Evolutionary conservation across 2,888 invertebrate genomes (phyloP), one percentile per base, ranked within the genome.

Genomic region (Netelia melanura): DNA sequence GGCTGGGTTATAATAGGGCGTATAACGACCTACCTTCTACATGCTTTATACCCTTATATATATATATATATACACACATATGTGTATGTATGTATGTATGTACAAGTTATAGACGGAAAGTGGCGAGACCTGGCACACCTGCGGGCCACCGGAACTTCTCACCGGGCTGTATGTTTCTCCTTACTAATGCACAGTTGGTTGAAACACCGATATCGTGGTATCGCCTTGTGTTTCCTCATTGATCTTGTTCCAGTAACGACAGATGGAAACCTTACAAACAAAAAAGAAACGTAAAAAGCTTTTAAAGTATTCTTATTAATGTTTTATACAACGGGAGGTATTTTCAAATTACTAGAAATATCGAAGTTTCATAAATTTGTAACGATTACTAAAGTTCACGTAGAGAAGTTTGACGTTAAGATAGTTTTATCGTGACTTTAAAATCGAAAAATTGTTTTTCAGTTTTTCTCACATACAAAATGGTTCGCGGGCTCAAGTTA

Each of bases 91-190:
- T 17, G 17, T 17, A 2, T n/a, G 58, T 9, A 23, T 74, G 52
- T 77, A n/a, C n/a, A 67, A 64, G 11, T 44, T 71, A 30, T 54
- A 54, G 62, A 48, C 56, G 43, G 71, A 23, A 72, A 79, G 64
- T 64, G 64, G 43, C 71, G 64, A 72, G 71, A 54, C 65, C 64
- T 17, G 79, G 17, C 71, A 79, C 79, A 79, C 70, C 80, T 80
- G 80, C 80, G 80, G 72, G 65, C 43, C 17, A 38, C 58, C 43
- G 43, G 48, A 75, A 62, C 30, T 75, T 75, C 10, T 25, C 54
- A 44, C 43, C 44, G 17, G 38, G 52, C 21, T 64, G 21, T 25
- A 3, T 56, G n/a, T 62, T 48, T 14, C 48, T 10, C 2, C 48
- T 2, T 48, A 6, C 48, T 48, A 9, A 48, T 48, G 14, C 14